Evolutionary conservation across 2,113 vertebrate genomes (phyloP).

Genomic region (Tetrao urogallus): DNA sequence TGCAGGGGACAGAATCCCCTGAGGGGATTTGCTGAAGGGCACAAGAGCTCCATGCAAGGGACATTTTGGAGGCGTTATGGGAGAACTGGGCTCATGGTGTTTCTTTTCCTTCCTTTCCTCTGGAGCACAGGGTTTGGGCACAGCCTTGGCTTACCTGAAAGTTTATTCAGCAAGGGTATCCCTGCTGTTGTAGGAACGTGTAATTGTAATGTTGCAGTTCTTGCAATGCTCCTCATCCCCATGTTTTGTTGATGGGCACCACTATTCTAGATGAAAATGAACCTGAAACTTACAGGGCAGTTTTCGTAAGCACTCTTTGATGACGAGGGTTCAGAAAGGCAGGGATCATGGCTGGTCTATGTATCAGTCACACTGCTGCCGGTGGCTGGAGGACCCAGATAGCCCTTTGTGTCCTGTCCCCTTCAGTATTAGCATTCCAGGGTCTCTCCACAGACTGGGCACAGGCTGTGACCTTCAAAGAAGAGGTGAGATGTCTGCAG

Average conservation of each 20-base stretch:
- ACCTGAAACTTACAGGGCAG: not conserved
- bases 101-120: not conserved
- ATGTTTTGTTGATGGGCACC: not conserved
- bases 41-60: not conserved
- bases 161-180: not conserved
- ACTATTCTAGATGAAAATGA: not conserved
- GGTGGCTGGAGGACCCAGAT: not conserved
- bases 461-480: not conserved
- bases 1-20: not conserved
- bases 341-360: not conserved
- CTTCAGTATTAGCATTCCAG: rapidly evolving
- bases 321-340: not conserved
- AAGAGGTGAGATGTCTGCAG: not conserved
- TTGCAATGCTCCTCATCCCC: not conserved
- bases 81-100: not conserved
- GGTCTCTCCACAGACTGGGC: not conserved
- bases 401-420: not conserved
- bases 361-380: not conserved
- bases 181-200: not conserved
- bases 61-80: not conserved
- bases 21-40: not conserved
- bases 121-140: not conserved
- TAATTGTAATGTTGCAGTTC: not conserved
- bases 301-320: not conserved
- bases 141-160: not conserved